Conservation (phyloP, 2,797 vertebrate species). For the Sebastes taczanowskii region DNA sequence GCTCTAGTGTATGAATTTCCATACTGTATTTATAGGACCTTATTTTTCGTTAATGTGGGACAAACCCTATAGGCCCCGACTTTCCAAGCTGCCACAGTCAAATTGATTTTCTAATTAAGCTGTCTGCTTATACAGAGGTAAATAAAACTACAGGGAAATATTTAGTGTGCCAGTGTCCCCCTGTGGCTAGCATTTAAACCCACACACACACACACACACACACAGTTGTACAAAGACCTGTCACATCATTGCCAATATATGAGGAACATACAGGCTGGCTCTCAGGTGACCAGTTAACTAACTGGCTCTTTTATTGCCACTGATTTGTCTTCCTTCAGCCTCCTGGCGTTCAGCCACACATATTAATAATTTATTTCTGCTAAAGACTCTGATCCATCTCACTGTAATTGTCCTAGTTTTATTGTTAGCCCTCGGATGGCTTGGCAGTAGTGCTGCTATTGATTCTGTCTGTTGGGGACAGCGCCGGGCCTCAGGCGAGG, state of each 20-base stretch:
- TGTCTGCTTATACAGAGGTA: neutral
- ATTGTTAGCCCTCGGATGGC: constrained; percentile 59
- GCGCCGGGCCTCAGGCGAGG: constrained; percentile 45
- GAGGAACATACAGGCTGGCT: constrained; percentile 11
- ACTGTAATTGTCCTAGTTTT: constrained; percentile 66
- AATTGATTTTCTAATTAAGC: neutral
- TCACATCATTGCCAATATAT: neutral
- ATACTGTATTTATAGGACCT: neutral
- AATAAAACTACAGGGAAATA: constrained; percentile 14
- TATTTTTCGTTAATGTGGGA: neutral
- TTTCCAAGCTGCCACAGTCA: neutral
- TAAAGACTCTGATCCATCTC: constrained; percentile 57
- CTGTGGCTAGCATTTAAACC: neutral
- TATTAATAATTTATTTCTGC: constrained; percentile 67
- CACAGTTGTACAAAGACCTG: neutral
- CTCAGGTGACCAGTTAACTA: constrained; percentile 58
- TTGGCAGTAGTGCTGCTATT: constrained; percentile 51
- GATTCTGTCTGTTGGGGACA: constrained; percentile 66
- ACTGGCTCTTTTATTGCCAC: constrained; percentile 35
- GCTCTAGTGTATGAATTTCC: neutral
- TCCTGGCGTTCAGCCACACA: constrained; percentile 48
- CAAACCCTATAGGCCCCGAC: neutral
- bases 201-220: neutral
- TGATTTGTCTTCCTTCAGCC: constrained; percentile 34
- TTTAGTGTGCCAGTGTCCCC: neutral